Evolutionary conservation across 2,888 invertebrate genomes (phyloP), one percentile per base, ranked within the genome.

Genomic region (Thera britannica): DNA sequence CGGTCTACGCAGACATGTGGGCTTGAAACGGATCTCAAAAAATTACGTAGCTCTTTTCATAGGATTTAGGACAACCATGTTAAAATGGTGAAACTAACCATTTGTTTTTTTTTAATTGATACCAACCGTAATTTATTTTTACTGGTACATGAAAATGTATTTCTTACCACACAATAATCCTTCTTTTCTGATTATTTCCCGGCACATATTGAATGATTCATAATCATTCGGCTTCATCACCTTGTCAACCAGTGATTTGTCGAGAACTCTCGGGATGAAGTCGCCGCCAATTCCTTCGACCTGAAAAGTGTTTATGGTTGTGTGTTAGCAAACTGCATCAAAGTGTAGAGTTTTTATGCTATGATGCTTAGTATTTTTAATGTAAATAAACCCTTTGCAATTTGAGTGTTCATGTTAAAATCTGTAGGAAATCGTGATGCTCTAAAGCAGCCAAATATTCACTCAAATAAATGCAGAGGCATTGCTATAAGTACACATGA

Each of bases 231-330:
- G 94, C 87, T 98, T 98, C 46, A 96, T 89, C 97, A 98, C 98
- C 70, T 93, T 88, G 86, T 99, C 98, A 1, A 98, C 95, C 2
- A 96, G 94, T 2, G 88, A 89, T 68, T 96, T 95, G 90, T 97
- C 97, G 71, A 98, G 92, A 41, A 98, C 98, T 0, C 98, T 97
- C 1, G 99, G 99, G 56, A 98, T 89, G 83, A 99, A 99, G 89
- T 99, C 99, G 83, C 98, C 99, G 2, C 99, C 99, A 73, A 97
- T 96, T 55, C 98, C 98, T 85, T 96, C 96, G 8, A 95, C 90
- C 88, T 89, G 77, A 56, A 77, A 79, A 55, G 2, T n/a, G 7
- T 11, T 54, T 35, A 9, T 9, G 8, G 2, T 23, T 1, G 12
- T 49, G 7, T 41, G 7, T 49, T 49, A n/a, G 3, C 49, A 49